phyloP scores from a whole-genome alignment of 1,140 invertebrate genomes.

The Homarus americanus region DNA sequence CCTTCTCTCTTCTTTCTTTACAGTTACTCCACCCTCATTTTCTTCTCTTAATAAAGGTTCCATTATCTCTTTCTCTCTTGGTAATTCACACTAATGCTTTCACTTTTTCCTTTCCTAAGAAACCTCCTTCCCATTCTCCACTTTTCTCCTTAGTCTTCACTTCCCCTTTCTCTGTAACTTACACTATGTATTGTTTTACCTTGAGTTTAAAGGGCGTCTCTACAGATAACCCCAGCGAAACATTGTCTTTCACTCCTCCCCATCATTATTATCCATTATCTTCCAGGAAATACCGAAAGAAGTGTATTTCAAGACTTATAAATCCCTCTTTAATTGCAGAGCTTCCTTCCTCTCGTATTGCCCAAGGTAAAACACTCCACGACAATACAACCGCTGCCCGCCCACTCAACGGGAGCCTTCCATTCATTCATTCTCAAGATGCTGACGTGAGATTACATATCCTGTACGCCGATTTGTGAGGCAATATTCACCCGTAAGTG shows the following conservation, averaged over 20 bases:
- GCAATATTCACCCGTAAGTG: not conserved
- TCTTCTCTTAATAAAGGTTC: too few species aligned
- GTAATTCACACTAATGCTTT: too few species aligned
- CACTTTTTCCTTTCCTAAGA: too few species aligned
- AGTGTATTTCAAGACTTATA: not conserved
- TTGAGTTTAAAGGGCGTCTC: not conserved
- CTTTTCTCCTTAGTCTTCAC: too few species aligned
- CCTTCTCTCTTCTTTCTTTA: too few species aligned
- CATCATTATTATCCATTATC: not conserved
- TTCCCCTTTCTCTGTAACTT: too few species aligned
- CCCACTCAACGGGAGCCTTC: not conserved
- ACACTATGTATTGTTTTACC: too few species aligned
- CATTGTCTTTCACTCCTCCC: not conserved
- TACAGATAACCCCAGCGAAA: not conserved
- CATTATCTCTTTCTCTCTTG: too few species aligned
- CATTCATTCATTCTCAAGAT: slow-evolving; percentile 11
- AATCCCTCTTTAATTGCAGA: not conserved
- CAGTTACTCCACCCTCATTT: too few species aligned
- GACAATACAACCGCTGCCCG: not conserved
- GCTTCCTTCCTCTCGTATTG: not conserved
- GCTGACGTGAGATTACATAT: not conserved
- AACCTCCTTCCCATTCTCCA: too few species aligned
- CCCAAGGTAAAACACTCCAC: not conserved
- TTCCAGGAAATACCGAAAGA: not conserved
- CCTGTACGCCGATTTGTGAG: not conserved